Evolutionary conservation across 2,113 vertebrate genomes (phyloP).

Genomic region (Sander vitreus): DNA sequence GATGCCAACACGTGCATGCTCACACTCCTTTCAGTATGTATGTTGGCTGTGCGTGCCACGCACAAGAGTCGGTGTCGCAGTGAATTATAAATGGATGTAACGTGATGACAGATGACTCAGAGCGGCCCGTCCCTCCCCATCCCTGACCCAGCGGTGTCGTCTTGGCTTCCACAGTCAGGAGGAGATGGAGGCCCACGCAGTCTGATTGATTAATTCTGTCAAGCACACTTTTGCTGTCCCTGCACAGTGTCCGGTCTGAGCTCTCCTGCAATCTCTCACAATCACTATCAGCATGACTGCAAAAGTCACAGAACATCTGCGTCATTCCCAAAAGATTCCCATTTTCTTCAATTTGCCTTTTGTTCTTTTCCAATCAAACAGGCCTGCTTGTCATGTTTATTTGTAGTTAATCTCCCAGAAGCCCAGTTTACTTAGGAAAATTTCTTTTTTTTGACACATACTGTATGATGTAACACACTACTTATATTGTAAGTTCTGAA

Average conservation of each 20-base stretch:
- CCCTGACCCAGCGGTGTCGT: constrained; percentile 68
- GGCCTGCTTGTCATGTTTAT: not conserved
- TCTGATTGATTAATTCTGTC: constrained; percentile 76
- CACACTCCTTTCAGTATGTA: constrained; percentile 8
- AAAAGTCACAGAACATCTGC: constrained; percentile 62
- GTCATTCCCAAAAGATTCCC: constrained; percentile 17
- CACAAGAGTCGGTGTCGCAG: constrained; percentile 46
- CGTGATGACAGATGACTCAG: constrained; percentile 73
- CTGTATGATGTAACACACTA: not conserved
- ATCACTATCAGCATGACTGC: constrained; percentile 72
- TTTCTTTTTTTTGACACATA: no score
- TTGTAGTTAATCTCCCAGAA: not conserved
- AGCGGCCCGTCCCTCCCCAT: constrained; percentile 49
- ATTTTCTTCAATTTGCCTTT: constrained; percentile 39
- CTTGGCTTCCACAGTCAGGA: constrained; percentile 70
- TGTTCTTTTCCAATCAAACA: not conserved
- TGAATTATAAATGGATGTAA: constrained; percentile 76
- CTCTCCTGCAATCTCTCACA: constrained; percentile 70
- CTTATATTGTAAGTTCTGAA: not conserved
- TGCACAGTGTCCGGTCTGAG: constrained; percentile 63
- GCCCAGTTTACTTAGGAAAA: not conserved
- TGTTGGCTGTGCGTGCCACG: constrained; percentile 29
- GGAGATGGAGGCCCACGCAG: constrained; percentile 54
- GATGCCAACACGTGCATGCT: constrained; percentile 23
- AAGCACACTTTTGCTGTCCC: constrained; percentile 77